Evolutionary conservation across 2,797 vertebrate genomes (phyloP).

Genomic region (Morus bassanus): DNA sequence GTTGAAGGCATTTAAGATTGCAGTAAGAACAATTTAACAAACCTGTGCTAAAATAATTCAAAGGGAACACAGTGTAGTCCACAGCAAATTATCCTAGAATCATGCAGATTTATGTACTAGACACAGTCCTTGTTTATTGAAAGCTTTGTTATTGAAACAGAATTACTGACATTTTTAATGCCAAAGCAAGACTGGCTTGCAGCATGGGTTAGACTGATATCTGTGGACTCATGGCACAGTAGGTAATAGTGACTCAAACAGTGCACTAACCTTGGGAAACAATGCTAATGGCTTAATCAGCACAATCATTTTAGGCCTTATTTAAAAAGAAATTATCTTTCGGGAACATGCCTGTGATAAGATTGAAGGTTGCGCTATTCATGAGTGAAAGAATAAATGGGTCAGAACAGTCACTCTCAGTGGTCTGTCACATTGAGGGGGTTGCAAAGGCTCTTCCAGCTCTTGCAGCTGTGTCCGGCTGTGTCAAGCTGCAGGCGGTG

Average conservation of each 20-base stretch:
- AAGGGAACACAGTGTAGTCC: background rate
- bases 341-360: background rate
- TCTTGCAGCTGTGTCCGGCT: background rate
- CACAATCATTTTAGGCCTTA: background rate
- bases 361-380: background rate
- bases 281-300: background rate
- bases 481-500: background rate
- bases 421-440: background rate
- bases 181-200: background rate
- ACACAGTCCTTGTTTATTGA: background rate
- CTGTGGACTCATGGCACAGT: background rate
- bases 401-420: background rate
- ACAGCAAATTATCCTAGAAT: background rate
- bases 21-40: background rate
- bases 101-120: background rate
- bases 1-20: background rate
- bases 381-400: constrained; percentile 4
- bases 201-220: background rate
- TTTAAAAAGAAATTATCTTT: constrained; percentile 11
- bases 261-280: background rate
- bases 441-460: background rate
- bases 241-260: background rate
- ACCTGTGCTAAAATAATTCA: background rate
- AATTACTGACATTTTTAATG: background rate
- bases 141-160: background rate